phyloP scores from a whole-genome alignment of 2,888 invertebrate genomes.

The Augochlorella aurata region DNA sequence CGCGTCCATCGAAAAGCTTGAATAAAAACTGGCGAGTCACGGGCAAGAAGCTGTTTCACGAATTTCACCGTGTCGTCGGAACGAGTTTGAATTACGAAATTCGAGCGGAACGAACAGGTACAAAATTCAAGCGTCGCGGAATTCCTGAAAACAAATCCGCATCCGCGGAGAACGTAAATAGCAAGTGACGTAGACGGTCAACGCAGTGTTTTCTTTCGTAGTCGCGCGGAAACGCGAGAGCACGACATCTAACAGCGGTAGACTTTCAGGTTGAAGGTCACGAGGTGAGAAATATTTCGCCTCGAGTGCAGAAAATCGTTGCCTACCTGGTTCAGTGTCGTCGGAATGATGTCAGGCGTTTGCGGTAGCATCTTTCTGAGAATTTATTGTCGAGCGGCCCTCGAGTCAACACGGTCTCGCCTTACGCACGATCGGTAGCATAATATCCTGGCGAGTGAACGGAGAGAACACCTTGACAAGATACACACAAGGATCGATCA shows the following conservation, averaged over 20 bases:
- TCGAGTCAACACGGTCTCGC: constrained; percentile 62
- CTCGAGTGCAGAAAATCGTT: neutral
- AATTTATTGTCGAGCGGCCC: constrained; percentile 41
- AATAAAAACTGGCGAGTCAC: constrained; percentile 16
- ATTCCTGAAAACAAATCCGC: neutral
- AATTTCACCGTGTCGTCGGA: constrained; percentile 18
- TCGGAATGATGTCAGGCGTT: constrained; percentile 76
- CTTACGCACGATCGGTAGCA: constrained; percentile 59
- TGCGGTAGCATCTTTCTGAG: constrained; percentile 72
- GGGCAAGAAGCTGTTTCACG: constrained; percentile 3
- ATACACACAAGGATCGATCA: constrained; percentile 63
- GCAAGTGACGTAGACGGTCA: constrained; percentile 5
- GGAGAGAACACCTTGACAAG: constrained; percentile 60
- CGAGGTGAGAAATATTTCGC: constrained; percentile 13
- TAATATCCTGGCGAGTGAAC: constrained; percentile 55
- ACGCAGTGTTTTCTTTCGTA: constrained; percentile 2
- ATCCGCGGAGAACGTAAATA: constrained; percentile 32
- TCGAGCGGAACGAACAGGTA: too few species aligned
- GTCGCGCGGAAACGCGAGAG: neutral
- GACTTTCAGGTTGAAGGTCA: constrained; percentile 52
- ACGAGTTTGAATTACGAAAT: constrained; percentile 25
- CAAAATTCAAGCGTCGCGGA: neutral
- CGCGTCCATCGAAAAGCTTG: neutral
- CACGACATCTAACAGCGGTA: constrained; percentile 12
- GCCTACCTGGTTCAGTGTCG: constrained; percentile 72